Conservation (phyloP, 2,797 vertebrate genomes). For the Avahi laniger region DNA sequence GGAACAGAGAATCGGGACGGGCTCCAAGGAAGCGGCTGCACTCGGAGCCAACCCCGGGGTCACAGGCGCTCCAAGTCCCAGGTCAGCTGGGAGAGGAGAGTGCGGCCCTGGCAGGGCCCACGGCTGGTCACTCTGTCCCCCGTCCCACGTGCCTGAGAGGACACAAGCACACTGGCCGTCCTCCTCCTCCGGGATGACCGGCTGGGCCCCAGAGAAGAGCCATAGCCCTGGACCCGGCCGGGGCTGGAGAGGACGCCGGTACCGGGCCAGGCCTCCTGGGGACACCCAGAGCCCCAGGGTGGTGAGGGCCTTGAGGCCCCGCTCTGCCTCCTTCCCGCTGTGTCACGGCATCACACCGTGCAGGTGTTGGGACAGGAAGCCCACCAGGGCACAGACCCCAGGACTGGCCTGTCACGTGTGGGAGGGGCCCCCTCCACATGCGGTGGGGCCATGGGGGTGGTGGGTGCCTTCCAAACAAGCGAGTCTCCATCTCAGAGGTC, state of each 20-base stretch:
- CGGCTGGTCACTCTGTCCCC: background rate
- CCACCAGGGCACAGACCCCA: rapidly evolving
- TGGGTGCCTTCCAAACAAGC: slow-evolving; percentile 55
- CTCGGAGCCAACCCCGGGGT: background rate
- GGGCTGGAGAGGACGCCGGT: background rate
- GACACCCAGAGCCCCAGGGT: background rate
- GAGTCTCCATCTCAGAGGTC: slow-evolving; percentile 69
- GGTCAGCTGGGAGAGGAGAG: background rate
- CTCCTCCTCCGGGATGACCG: background rate
- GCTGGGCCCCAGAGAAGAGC: background rate
- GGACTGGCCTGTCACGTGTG: rapidly evolving
- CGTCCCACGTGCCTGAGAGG: background rate
- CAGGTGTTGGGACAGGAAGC: background rate
- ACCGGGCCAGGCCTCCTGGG: background rate
- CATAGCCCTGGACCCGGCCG: background rate
- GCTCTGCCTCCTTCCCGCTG: slow-evolving; percentile 64
- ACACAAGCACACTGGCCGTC: background rate
- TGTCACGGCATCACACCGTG: background rate
- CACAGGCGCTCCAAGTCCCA: rapidly evolving
- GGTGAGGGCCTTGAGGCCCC: background rate
- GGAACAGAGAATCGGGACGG: background rate
- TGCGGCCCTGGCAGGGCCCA: rapidly evolving
- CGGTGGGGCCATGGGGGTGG: rapidly evolving
- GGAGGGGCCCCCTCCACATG: background rate
- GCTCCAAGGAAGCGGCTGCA: background rate